Conservation (phyloP, 2,797 vertebrate genomes). For the Halcyon badia region DNA sequence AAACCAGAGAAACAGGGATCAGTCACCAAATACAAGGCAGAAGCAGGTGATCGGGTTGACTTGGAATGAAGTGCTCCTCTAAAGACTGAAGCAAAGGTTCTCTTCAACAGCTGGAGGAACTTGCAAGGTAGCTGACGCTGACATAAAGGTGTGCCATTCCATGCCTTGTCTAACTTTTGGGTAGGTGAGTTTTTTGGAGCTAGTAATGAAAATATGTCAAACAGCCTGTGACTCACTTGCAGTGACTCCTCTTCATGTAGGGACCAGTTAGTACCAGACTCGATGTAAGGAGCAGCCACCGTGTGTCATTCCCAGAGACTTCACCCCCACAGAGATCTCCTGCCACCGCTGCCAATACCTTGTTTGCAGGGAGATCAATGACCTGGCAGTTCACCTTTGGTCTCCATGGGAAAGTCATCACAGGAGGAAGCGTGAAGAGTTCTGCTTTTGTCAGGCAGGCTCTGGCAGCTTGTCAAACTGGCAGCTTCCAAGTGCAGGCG, state of each 20-base stretch:
- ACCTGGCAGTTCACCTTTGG: neutral
- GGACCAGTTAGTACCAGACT: neutral
- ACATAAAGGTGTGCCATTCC: neutral
- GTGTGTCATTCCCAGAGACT: neutral
- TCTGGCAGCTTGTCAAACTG: slow-evolving; percentile 8
- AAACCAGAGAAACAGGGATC: neutral
- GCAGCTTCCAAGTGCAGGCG: neutral
- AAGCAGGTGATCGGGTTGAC: neutral
- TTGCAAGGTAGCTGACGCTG: neutral
- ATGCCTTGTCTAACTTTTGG: neutral
- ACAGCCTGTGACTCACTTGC: neutral
- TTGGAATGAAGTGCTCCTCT: neutral
- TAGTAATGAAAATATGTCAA: neutral
- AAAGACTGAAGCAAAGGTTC: neutral
- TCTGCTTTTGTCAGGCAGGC: neutral
- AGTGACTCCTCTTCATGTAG: neutral
- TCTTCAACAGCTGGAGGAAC: neutral
- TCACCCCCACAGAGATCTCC: neutral
- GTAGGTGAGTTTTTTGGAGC: neutral
- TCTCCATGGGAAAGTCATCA: slow-evolving; percentile 9
- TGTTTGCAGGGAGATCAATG: neutral
- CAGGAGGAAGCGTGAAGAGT: neutral
- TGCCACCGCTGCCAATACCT: neutral
- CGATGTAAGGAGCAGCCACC: neutral
- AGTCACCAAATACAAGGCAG: rapidly evolving